Evolutionary conservation across 2,797 vertebrate species (phyloP), one percentile per base, ranked within the genome.

Genomic region (Diceros bicornis): DNA sequence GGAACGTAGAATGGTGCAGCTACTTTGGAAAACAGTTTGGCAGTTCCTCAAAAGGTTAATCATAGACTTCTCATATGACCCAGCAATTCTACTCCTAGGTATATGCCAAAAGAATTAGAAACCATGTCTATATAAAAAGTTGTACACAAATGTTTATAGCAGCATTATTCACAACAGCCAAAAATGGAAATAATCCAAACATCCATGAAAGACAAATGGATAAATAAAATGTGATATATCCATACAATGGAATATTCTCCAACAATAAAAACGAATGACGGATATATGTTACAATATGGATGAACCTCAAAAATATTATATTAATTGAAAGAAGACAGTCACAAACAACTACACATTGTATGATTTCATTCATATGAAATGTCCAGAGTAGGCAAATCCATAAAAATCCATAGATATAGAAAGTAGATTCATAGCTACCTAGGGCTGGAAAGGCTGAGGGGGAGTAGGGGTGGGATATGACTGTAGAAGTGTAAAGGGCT

Each of bases 231-330:
- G 12, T 92, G 12, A 41, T 62, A 16, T 62, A 29, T 81, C 16
- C n/a, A 66, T 11, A n/a, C 5, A 69, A 69, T 62, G 37, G 14
- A 74, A 75, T n/a, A 83, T 85, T 90, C 34, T 92, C 57, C 68
- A 34, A 62, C 4, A 77, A 90, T 69, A 74, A 79, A 78, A 95
- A 92, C 4, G 16, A 81, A 86, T 57, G 23, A 93, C 11, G 4
- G 1, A 78, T 55, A 32, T 8, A 29, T 23, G 21, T 10, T 77
- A 78, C n/a, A 81, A 52, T 37, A 61, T 47, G 10, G 44, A 52
- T 34, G 44, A 95, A 59, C 37, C 47, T 78, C 25, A 52, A 87
- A 95, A 97, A 79, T 52, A 86, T n/a, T 52, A 78, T 47, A 34
- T 17, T 57, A 75, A 57, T 13, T 44, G 11, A 90, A 86, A 61